Evolutionary conservation across 2,113 vertebrate species (phyloP).

Genomic region (Corythaixoides concolor): DNA sequence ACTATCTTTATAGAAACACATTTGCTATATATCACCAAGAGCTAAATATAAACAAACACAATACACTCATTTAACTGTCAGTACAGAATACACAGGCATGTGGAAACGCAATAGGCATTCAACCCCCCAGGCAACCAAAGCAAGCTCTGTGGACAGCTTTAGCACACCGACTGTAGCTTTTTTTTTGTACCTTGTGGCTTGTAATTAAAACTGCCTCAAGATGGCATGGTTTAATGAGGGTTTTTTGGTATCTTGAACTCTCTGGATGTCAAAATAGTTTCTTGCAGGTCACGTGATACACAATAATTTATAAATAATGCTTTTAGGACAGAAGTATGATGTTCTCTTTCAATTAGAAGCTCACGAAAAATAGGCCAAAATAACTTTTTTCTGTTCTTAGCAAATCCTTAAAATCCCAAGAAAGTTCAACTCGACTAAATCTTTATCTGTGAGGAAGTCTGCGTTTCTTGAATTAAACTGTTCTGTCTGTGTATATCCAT

Average conservation of each 20-base stretch:
- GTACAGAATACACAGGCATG: not conserved
- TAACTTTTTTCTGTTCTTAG: not conserved
- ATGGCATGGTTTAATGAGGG: not conserved
- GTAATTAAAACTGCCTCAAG: not conserved
- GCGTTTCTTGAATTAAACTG: not conserved
- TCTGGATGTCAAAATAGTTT: not conserved
- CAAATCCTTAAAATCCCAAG: constrained; percentile 3
- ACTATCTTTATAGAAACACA: not conserved
- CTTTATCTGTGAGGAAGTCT: not conserved
- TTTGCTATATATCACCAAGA: not conserved
- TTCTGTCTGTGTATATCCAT: not conserved
- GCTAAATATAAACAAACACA: not conserved
- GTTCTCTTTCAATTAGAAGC: not conserved
- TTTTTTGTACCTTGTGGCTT: not conserved
- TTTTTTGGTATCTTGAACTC: not conserved
- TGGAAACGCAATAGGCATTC: not conserved
- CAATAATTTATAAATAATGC: not conserved
- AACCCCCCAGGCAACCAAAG: not conserved
- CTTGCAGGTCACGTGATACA: not conserved
- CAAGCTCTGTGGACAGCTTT: not conserved
- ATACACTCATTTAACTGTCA: not conserved
- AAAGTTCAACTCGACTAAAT: not conserved
- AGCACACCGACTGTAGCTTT: not conserved
- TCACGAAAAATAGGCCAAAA: not conserved
- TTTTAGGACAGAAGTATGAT: not conserved